Percentiles rank a stretch among this genome's conserved stretches.
Conservation (phyloP, 2,888 invertebrate genomes). For the Morinoia aosen region DNA sequence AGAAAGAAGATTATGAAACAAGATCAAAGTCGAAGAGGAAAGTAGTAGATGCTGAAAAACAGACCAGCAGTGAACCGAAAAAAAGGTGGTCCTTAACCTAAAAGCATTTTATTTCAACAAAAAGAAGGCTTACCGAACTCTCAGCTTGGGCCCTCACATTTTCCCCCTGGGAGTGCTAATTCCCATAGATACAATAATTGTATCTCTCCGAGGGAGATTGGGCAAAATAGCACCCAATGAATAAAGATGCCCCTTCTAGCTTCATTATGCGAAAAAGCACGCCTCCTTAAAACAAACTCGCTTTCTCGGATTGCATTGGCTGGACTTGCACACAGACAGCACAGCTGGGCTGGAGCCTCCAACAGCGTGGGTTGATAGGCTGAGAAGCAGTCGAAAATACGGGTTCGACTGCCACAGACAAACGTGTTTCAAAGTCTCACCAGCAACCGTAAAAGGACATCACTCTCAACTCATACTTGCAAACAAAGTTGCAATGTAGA, state of each 20-base stretch:
- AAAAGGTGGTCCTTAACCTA: no score
- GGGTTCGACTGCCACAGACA: neutral
- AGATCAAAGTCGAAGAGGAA: no score
- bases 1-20: no score
- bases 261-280: neutral
- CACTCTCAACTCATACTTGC: neutral
- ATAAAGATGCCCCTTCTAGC: neutral
- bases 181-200: no score
- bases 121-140: no score
- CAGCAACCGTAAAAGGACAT: neutral
- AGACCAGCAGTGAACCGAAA: no score
- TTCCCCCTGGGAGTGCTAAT: no score
- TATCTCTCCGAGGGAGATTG: no score
- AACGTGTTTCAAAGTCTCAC: neutral
- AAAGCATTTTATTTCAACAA: no score
- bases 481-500: neutral
- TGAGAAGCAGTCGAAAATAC: neutral
- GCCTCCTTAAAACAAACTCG: neutral
- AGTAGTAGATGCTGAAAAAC: no score
- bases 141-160: no score
- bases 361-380: neutral
- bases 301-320: neutral
- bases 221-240: neutral
- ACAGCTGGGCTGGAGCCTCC: neutral
- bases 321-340: neutral